A percentile compares a stretch with the other conserved stretches of the same genome.
Conservation (phyloP, 1,140 invertebrate species). For the Trachymyrmex cornetzi region DNA sequence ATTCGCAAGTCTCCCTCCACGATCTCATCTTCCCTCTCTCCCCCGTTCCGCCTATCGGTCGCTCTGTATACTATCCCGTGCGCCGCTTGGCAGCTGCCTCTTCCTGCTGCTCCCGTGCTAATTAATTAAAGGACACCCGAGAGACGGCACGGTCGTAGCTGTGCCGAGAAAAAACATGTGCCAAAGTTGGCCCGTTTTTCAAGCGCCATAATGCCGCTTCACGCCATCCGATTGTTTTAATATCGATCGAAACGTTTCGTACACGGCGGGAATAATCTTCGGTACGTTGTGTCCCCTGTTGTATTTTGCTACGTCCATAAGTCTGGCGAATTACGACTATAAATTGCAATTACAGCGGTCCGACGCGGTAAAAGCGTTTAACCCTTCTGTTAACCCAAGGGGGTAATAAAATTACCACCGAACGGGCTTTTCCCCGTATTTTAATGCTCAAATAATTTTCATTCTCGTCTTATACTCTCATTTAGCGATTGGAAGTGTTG, state of each 20-base stretch:
- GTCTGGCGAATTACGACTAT: slow-evolving; percentile 19
- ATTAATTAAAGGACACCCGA: slow-evolving; percentile 80
- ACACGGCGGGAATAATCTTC: slow-evolving; percentile 22
- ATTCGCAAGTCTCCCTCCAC: slow-evolving; percentile 12
- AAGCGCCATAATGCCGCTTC: slow-evolving; percentile 49
- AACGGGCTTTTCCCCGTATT: neutral
- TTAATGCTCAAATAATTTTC: slow-evolving; percentile 13
- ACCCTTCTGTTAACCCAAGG: slow-evolving; percentile 6
- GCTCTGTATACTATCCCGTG: slow-evolving; percentile 19
- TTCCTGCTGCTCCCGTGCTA: slow-evolving; percentile 74
- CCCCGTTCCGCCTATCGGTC: slow-evolving; percentile 59
- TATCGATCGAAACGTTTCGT: slow-evolving; percentile 34
- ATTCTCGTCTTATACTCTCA: neutral
- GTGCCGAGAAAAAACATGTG: slow-evolving; percentile 73
- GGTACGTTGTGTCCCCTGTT: neutral
- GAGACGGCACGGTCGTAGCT: slow-evolving; percentile 53
- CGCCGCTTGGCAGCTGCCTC: slow-evolving; percentile 45
- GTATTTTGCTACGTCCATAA: slow-evolving; percentile 31
- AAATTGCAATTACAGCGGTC: slow-evolving; percentile 30
- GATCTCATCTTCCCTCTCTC: neutral
- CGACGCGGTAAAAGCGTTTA: slow-evolving; percentile 6
- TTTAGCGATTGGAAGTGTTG: slow-evolving; percentile 35
- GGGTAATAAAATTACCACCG: slow-evolving; percentile 19
- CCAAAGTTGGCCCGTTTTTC: slow-evolving; percentile 76
- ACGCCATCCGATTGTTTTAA: slow-evolving; percentile 58